Base-by-base conservation (phyloP, 2,113 vertebrate species). In the Speoplatyrhinus poulsoni region DNA sequence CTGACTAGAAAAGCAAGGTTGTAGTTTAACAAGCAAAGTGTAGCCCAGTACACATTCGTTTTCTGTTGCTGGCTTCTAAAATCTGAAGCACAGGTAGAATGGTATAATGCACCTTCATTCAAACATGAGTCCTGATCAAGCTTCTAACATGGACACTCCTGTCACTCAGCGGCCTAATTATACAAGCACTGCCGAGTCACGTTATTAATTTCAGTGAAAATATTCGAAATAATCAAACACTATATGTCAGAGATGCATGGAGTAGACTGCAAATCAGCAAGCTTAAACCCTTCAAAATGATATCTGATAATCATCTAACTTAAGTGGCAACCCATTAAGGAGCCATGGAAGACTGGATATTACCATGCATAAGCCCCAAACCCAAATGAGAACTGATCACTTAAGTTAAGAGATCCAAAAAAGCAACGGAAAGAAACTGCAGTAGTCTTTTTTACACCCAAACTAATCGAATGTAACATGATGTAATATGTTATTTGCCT, bases 261-360 rank as follows among this genome's bases (percentile, higher is more conserved):
- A 62, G 33, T 54, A n/a, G 32, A 67, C 55, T 54, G 12, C 11
- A 65, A 65, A 79, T 62, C 13, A 60, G 54, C 69, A 41, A 10
- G 26, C 53, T 15, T 63, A 46, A 12, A 63, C 26, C 26, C 26
- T 26, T 26, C 56, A 46, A 53, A 60, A 58, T 59, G 49, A 73
- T 83, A 77, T 86, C 72, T 82, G 36, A 73, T 69, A 75, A 80
- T 64, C 67, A 17, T 36, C 41, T 46, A 57, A 49, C 32, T 47
- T 56, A 50, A 68, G 48, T 7, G 7, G 36, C 7, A 41, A 41
- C 36, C 4, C 7, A 8, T 41, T 41, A 41, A 41, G 36, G 36
- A 41, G 36, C 36, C 36, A 41, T 8, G 36, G 36, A 41, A 41
- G 36, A 8, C 36, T 41, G 36, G 36, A 41, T 41, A 1, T 7